Evolutionary conservation across 64 coral and sea anemone genomes (phyloP), one percentile per base, ranked within the genome.

Genomic region (Actinia equina): DNA sequence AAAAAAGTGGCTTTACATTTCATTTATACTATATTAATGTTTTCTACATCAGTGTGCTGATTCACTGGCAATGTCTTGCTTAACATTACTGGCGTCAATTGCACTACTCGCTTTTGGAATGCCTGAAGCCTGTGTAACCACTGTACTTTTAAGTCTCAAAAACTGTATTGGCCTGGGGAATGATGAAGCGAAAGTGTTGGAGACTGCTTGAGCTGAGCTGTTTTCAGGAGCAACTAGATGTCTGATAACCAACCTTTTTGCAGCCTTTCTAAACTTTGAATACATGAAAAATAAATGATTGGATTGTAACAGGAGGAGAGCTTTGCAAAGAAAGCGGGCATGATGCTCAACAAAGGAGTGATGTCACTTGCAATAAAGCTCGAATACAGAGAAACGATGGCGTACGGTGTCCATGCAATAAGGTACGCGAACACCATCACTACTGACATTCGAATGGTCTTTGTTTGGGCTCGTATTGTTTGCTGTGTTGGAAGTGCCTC

Each of bases 211-310:
- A 3, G 9, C 69, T 14, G 69, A 74, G 23, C 11, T 74, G 27
- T 26, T 74, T 4, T 74, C 43, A 52, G 52, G 52, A 37, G 53
- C 15, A 85, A 60, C 27, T 23, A 65, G 8, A 30, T 61, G 44
- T 43, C 41, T 60, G 7, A 61, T 10, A 4, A 85, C 1, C 83
- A 85, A 42, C 43, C 8, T 57, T 56, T 61, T 85, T 1, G 83
- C 83, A 18, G 83, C 83, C 16, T 63, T 57, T 18, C 83, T 57
- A n/a, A 85, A 85, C 23, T 85, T 85, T 17, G 83, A 52, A 59
- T 95, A 95, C 76, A 79, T 86, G 49, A 95, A 95, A 95, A 92
- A 44, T 92, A 95, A 58, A 95, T 89, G 27, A 95, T 56, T 17
- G 94, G 89, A 60, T 95, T 95, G 69, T 87, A 95, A 43, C 67